Conservation (phyloP, 1,140 invertebrate species). For the Brachionus sp. region DNA sequence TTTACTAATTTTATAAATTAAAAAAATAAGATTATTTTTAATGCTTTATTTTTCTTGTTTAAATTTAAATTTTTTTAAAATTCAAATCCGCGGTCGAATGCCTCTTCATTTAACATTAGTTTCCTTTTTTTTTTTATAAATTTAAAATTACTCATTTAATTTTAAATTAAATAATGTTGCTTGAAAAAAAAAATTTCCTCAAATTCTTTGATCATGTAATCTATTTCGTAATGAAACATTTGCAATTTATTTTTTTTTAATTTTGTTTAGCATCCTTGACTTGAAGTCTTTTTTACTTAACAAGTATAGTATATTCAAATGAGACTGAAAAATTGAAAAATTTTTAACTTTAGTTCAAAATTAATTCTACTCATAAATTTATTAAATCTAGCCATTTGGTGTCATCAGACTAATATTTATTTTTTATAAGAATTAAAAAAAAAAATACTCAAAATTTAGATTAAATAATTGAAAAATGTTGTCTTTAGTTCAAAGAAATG, state of each 20-base stretch:
- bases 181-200: background rate
- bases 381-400: background rate
- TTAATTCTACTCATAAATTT: background rate
- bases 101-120: too few relatives aligned
- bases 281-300: slow-evolving; percentile 4
- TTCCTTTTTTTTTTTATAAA: too few relatives aligned
- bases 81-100: too few relatives aligned
- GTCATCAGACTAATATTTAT: background rate
- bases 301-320: slow-evolving; percentile 31
- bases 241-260: slow-evolving; percentile 4
- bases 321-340: slow-evolving; percentile 39
- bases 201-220: background rate
- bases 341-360: background rate
- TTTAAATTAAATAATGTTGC: background rate
- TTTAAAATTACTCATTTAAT: too few relatives aligned
- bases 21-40: too few relatives aligned
- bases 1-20: too few relatives aligned
- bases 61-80: too few relatives aligned
- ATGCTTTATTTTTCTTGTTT: too few relatives aligned
- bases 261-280: slow-evolving; percentile 41
- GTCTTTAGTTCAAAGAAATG: background rate
- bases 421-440: background rate
- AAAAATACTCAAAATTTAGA: background rate
- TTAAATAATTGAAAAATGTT: background rate
- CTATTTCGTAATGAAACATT: background rate